phyloP scores from a whole-genome alignment of 2,888 invertebrate genomes.

The Papilio gigon region DNA sequence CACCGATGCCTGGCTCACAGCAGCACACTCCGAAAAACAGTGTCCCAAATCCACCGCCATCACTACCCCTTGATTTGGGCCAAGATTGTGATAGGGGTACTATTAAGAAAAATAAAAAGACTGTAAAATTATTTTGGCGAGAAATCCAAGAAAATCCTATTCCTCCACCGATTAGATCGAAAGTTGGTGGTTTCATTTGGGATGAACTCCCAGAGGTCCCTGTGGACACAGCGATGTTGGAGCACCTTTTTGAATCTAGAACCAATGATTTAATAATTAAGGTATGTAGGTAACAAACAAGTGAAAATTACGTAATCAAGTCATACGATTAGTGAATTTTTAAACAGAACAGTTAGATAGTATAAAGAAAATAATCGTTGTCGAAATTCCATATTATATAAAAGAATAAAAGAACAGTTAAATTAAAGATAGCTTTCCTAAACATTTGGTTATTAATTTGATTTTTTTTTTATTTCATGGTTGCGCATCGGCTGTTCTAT shows the following conservation, averaged over 20 bases:
- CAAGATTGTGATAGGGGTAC: slow-evolving; percentile 76
- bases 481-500: background rate
- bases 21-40: slow-evolving; percentile 69
- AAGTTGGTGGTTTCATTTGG: slow-evolving; percentile 91
- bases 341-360: background rate
- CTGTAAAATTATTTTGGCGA: slow-evolving; percentile 99
- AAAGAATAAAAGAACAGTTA: too few relatives aligned
- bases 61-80: slow-evolving; percentile 62
- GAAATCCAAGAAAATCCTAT: slow-evolving; percentile 91
- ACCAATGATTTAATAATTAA: slow-evolving; percentile 97
- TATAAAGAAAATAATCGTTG: background rate
- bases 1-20: slow-evolving; percentile 79
- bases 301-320: too few relatives aligned
- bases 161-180: slow-evolving; percentile 77
- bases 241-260: slow-evolving; percentile 98
- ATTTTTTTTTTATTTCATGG: slow-evolving; percentile 17
- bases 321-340: background rate
- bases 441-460: background rate
- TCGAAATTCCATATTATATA: too few relatives aligned
- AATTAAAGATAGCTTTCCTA: too few relatives aligned
- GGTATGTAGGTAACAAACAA: slow-evolving; percentile 60
- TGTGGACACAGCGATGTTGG: slow-evolving; percentile 95
- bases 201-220: slow-evolving; percentile 92
- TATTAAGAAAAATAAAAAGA: slow-evolving; percentile 95
- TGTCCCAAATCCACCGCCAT: slow-evolving; percentile 69